Evolutionary conservation across 2,888 invertebrate genomes (phyloP), one percentile per base, ranked within the genome.

Genomic region (Aporophyla nigra): DNA sequence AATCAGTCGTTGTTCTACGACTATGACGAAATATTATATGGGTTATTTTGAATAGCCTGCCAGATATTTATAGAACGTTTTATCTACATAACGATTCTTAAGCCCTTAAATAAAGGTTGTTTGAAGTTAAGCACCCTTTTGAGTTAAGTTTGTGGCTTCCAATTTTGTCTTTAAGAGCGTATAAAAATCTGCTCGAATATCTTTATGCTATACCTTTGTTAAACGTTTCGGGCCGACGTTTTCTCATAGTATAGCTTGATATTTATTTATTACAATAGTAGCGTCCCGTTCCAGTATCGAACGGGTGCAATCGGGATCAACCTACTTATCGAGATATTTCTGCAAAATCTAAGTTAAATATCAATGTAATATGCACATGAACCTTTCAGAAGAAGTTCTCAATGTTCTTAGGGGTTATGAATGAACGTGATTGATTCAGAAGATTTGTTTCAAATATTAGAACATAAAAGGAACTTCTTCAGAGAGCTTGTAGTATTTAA

Each of bases 341-440:
- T 16, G 16, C 16, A 16, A 14, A 49, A 49, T 14, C 4, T 49
- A 14, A 14, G 49, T 16, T 49, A 49, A 16, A 49, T 5, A 49
- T 49, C 16, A 49, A 49, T 9, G 7, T 43, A 43, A 9, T 40
- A 40, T 43, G 9, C 43, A 9, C 43, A 24, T 24, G 24, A 5
- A 24, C 5, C n/a, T n/a, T 56, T 16, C 56, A 16, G 7, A 16
- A 58, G 9, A 58, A 19, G 9, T 27, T 27, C 27, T n/a, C n/a
- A n/a, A n/a, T n/a, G n/a, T n/a, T n/a, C n/a, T n/a, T n/a, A n/a
- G n/a, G n/a, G 81, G 78, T 69, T 72, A 71, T 40, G 43, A 58
- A 63, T 65, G 19, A 59, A 70, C 12, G 19, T 14, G 51, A 51
- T 43, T 24, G 54, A 40, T 66, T 53, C 71, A 70, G 54, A 83